phyloP scores from a whole-genome alignment of 2,797 vertebrate species.

The Sebastes vulpes region DNA sequence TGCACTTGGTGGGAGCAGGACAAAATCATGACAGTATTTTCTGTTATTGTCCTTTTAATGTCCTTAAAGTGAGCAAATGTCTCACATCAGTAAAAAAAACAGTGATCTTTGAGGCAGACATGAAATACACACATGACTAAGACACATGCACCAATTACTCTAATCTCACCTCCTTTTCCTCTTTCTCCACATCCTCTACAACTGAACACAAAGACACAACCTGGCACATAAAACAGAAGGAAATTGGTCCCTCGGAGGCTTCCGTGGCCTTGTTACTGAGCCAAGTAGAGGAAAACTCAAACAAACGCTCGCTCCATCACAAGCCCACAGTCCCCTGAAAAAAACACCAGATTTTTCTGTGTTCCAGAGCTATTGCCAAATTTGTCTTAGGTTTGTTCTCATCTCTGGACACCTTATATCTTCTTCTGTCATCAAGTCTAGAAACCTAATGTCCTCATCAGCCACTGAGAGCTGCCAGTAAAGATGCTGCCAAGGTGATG shows the following conservation, averaged over 20 bases:
- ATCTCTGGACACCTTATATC: constrained; percentile 47
- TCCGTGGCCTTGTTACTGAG: constrained; percentile 48
- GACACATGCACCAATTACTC: constrained; percentile 60
- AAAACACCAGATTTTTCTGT: constrained; percentile 42
- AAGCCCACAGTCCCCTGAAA: constrained; percentile 21
- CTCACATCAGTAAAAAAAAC: constrained; percentile 6
- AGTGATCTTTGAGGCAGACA: constrained; percentile 13
- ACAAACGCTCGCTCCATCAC: constrained; percentile 5
- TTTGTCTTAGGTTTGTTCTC: constrained; percentile 51
- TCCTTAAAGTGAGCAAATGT: constrained; percentile 20
- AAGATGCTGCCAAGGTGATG: constrained; percentile 31
- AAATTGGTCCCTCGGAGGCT: constrained; percentile 75
- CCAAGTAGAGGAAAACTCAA: constrained; percentile 8
- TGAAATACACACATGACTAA: background rate
- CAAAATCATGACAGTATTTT: background rate
- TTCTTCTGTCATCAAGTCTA: constrained; percentile 12
- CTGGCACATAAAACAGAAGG: constrained; percentile 48
- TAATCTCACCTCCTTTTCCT: constrained; percentile 41
- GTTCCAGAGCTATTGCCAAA: constrained; percentile 41
- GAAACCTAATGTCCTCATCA: constrained; percentile 15
- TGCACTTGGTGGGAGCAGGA: background rate
- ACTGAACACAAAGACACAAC: constrained; percentile 50
- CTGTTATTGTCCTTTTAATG: background rate
- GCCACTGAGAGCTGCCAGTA: constrained; percentile 7
- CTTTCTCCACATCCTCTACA: constrained; percentile 18